Evolutionary conservation across 2,113 vertebrate genomes (phyloP).

Genomic region (Sapayoa aenigma): DNA sequence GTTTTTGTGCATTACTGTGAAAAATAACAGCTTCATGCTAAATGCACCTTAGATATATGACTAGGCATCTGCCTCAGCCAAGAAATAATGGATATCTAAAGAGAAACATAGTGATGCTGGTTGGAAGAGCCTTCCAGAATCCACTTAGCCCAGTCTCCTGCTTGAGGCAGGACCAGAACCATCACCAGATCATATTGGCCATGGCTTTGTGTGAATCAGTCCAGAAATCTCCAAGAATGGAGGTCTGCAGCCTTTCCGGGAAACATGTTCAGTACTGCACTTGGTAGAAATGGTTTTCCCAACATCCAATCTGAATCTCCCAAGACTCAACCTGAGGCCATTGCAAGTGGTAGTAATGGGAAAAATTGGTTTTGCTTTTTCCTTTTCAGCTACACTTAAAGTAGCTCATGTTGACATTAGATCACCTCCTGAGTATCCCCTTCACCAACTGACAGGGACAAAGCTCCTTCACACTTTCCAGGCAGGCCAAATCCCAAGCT

Average conservation of each 20-base stretch:
- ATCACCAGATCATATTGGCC: background rate
- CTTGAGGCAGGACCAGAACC: background rate
- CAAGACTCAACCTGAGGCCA: background rate
- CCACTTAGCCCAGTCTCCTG: background rate
- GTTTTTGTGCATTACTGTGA: background rate
- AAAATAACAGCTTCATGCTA: background rate
- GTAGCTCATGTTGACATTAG: background rate
- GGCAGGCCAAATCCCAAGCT: background rate
- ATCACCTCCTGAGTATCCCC: background rate
- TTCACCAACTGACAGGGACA: background rate
- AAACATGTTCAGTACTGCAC: background rate
- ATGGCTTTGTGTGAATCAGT: background rate
- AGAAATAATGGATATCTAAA: fast-evolving
- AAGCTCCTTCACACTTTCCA: fast-evolving
- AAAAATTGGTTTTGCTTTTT: fast-evolving
- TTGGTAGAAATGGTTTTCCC: background rate
- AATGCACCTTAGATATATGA: background rate
- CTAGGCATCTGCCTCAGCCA: fast-evolving
- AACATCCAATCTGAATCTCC: background rate
- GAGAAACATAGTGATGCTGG: background rate
- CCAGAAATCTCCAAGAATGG: background rate
- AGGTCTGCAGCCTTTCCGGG: fast-evolving
- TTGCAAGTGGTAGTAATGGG: background rate
- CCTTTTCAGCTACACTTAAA: background rate
- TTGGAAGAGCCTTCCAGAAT: background rate